A percentile compares a stretch with the other conserved stretches of the same genome.
Evolutionary conservation across 2,113 vertebrate genomes (phyloP).

Genomic region (Pipra filicauda): DNA sequence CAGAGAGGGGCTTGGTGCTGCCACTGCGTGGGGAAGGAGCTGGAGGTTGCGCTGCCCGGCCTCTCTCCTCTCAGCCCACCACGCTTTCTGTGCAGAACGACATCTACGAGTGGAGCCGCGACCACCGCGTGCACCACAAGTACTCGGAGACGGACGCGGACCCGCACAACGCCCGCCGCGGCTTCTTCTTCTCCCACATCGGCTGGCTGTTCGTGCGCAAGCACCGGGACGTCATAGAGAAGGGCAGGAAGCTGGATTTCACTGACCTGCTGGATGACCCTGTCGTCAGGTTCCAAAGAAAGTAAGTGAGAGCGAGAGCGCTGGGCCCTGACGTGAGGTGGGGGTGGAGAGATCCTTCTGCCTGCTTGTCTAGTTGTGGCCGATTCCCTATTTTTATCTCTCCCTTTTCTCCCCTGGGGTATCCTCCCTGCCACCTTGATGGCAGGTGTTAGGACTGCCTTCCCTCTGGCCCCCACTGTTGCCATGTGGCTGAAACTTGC

Average conservation of each 20-base stretch:
- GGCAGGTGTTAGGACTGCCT: not conserved
- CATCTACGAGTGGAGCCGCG: slow-evolving; percentile 78
- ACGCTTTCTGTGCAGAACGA: slow-evolving; percentile 65
- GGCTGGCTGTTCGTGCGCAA: slow-evolving; percentile 80
- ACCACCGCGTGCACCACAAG: slow-evolving; percentile 80
- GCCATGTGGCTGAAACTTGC: not conserved
- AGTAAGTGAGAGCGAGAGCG: slow-evolving; percentile 34
- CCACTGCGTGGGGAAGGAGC: not conserved
- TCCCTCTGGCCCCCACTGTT: fast-evolving
- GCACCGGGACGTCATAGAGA: slow-evolving; percentile 78
- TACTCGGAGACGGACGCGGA: slow-evolving; percentile 78
- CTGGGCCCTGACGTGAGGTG: fast-evolving
- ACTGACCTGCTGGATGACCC: slow-evolving; percentile 77
- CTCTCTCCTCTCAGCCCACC: not conserved
- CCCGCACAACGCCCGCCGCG: slow-evolving; percentile 73
- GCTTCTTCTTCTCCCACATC: slow-evolving; percentile 81
- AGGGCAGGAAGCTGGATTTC: slow-evolving; percentile 76
- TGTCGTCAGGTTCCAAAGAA: slow-evolving; percentile 77
- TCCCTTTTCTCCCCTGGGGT: not conserved
- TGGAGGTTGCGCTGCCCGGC: not conserved
- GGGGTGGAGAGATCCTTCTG: fast-evolving
- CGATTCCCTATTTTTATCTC: not conserved
- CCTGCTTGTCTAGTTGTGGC: not conserved
- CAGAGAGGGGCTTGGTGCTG: not conserved
- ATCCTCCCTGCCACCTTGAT: not conserved